Conservation (phyloP, 2,888 invertebrate species). For the Agrotis clavis region DNA sequence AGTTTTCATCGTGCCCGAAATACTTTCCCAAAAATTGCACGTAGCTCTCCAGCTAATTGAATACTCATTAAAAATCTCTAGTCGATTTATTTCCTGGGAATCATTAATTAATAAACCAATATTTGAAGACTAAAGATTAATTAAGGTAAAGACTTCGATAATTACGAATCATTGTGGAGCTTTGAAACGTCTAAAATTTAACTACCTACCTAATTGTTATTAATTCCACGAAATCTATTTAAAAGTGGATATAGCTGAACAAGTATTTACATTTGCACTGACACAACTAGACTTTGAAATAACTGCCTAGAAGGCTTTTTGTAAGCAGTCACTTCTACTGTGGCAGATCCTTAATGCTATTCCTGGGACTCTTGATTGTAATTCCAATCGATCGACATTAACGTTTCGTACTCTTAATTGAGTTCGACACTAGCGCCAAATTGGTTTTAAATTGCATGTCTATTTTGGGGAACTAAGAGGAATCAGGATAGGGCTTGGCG, state of each 20-base stretch:
- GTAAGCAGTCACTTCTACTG: no score
- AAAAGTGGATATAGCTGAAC: neutral
- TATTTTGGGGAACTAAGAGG: neutral
- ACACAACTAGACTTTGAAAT: no score
- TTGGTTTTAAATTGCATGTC: neutral
- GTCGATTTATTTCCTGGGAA: neutral
- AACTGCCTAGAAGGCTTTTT: no score
- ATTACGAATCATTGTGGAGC: neutral
- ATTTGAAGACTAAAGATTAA: constrained; percentile 1
- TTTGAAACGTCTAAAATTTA: constrained; percentile 15
- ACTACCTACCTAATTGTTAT: constrained; percentile 9
- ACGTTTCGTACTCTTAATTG: neutral
- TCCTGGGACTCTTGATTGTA: neutral
- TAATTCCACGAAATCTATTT: neutral
- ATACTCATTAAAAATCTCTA: no score
- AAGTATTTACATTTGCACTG: neutral
- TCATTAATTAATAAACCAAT: neutral
- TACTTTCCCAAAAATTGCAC: no score
- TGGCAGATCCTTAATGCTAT: no score
- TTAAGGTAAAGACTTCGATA: constrained; percentile 5
- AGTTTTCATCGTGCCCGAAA: no score
- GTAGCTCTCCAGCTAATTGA: no score
- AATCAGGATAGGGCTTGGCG: neutral
- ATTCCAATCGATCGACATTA: neutral
- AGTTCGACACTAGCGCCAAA: neutral